Percentiles rank a stretch among this genome's conserved stretches.
Conservation (phyloP, 2,888 invertebrate species). For the Apotomis capreana region DNA sequence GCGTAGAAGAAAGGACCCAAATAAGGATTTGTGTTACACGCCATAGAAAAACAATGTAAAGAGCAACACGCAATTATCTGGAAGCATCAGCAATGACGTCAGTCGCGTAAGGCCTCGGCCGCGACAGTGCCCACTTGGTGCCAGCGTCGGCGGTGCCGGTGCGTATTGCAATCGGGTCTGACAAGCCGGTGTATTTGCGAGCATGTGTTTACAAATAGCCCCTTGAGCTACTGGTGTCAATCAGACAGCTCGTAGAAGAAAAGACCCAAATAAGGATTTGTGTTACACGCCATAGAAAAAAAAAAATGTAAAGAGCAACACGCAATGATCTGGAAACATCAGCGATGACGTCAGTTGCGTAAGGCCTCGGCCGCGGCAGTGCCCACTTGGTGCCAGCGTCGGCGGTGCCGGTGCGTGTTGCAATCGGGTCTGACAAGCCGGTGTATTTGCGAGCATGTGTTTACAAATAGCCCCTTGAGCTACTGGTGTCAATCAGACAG, state of each 20-base stretch:
- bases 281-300: too few relatives aligned
- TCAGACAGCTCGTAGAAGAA: too few relatives aligned
- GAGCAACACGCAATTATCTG: too few relatives aligned
- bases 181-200: conserved; percentile 18
- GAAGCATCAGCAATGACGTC: too few relatives aligned
- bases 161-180: conserved; percentile 16
- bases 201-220: conserved; percentile 37
- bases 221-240: conserved; percentile 13
- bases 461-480: conserved; percentile 36
- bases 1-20: too few relatives aligned
- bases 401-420: conserved; percentile 25
- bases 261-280: too few relatives aligned
- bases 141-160: conserved; percentile 23
- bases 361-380: conserved; percentile 33
- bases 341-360: conserved; percentile 41
- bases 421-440: conserved; percentile 8
- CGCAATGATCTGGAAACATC: too few relatives aligned
- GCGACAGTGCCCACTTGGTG: conserved; percentile 30
- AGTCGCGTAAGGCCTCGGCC: conserved; percentile 32
- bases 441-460: conserved; percentile 27
- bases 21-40: too few relatives aligned
- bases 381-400: conserved; percentile 21
- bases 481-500: not conserved
- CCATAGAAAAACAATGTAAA: too few relatives aligned
- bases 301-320: too few relatives aligned